Evolutionary conservation across 2,797 vertebrate species (phyloP).

Genomic region (Danio kyathit): DNA sequence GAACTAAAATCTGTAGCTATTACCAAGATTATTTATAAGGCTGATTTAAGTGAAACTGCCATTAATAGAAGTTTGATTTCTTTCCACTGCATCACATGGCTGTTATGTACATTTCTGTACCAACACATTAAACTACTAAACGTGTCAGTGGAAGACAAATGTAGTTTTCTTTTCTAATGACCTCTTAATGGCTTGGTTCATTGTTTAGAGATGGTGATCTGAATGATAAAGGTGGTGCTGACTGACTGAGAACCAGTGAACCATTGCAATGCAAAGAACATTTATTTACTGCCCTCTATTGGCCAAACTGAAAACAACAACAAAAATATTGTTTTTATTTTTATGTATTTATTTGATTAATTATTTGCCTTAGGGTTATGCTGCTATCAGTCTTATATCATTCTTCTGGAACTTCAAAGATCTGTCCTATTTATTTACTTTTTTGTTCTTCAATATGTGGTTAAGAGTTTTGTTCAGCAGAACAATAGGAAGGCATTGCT

Average conservation of each 20-base stretch:
- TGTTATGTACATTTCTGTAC: not conserved
- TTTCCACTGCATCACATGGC: not conserved
- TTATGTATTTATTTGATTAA: not conserved
- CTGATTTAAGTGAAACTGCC: not conserved
- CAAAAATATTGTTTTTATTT: not conserved
- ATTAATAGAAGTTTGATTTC: not conserved
- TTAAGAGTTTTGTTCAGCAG: too few relatives aligned
- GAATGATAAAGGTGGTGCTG: not conserved
- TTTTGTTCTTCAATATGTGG: too few relatives aligned
- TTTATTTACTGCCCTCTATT: slow-evolving; percentile 43
- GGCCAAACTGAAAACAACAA: slow-evolving; percentile 14
- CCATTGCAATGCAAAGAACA: not conserved
- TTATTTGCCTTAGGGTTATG: too few relatives aligned
- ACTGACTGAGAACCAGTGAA: not conserved
- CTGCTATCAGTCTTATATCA: too few relatives aligned
- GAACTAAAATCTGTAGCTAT: slow-evolving; percentile 1
- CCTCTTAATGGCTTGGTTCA: not conserved
- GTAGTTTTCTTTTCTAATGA: not conserved
- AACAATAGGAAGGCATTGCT: too few relatives aligned
- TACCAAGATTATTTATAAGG: not conserved
- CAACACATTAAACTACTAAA: not conserved
- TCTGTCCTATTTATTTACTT: too few relatives aligned
- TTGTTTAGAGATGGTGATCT: not conserved
- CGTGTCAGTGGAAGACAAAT: not conserved
- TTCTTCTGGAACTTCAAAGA: too few relatives aligned